Base-by-base conservation (phyloP, 1,140 invertebrate species). In the Sycophila sp. region DNA sequence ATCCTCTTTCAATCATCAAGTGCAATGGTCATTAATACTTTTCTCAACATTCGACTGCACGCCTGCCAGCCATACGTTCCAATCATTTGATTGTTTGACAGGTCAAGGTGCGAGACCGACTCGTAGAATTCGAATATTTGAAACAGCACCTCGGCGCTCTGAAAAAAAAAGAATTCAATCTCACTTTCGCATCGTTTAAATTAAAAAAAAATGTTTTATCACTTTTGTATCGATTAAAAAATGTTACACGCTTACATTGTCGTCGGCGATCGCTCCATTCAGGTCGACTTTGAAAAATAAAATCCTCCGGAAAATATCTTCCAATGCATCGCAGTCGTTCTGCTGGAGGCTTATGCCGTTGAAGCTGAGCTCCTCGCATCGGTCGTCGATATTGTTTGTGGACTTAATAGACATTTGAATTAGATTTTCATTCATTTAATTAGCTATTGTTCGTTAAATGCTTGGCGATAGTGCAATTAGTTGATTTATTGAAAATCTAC, bases 111-210 rank as follows among this genome's bases (percentile, higher is more conserved):
- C 7, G 58, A 5, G 0, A 34, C 40, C 1, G 70, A 22, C n/a
- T 72, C 70, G 32, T 72, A 72, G 22, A 53, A 72, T 49, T 72
- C 70, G n/a, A 72, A 72, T 24, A 67, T 66, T 47, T 72, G 63
- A 47, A 66, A 72, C 11, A 72, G 24, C 5, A 62, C 26, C 38
- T 72, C 70, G 5, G 70, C 70, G 10, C 63, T 67, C 70, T 72
- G 22, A 4, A 63, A 62, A 6, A 17, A 8, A 36, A 38, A 28
- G 5, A n/a, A 4, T 24, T 7, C 24, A 2, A 22, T n/a, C 3
- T 11, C 13, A 1, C n/a, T 22, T 2, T 30, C n/a, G n/a, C n/a
- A n/a, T n/a, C n/a, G n/a, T n/a, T n/a, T n/a, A n/a, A n/a, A n/a
- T n/a, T n/a, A 62, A 6, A 17, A 8, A 36, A 38, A 28, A 11